Percentiles rank a stretch among this genome's conserved stretches.
Conservation (phyloP, 2,888 invertebrate species). For the Aricia artaxerxes region DNA sequence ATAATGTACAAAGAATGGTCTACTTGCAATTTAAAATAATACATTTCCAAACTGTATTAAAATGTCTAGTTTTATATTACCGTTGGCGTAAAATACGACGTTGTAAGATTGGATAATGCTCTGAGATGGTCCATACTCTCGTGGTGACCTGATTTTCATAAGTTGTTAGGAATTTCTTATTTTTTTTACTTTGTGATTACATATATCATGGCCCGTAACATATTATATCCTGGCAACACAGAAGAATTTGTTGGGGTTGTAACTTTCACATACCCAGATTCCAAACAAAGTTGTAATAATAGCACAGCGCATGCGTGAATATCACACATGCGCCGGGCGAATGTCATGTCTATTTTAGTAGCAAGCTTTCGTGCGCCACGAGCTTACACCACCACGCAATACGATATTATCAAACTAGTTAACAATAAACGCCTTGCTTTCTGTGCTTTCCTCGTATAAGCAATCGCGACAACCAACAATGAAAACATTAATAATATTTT, state of each 20-base stretch:
- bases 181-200: not conserved
- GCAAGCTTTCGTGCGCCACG: constrained; percentile 52
- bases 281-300: constrained; percentile 29
- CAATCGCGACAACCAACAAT: constrained; percentile 36
- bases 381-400: constrained; percentile 47
- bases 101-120: not conserved
- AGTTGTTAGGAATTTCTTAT: too few species aligned
- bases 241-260: not conserved
- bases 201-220: not conserved
- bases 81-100: not conserved
- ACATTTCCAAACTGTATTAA: not conserved
- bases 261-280: constrained; percentile 26
- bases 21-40: not conserved
- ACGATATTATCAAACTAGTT: constrained; percentile 41
- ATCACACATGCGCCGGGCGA: constrained; percentile 58
- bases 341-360: constrained; percentile 76
- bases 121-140: not conserved
- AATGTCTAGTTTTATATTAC: not conserved
- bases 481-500: constrained; percentile 35
- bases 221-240: not conserved
- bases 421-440: constrained; percentile 37
- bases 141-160: not conserved
- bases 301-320: constrained; percentile 58
- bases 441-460: constrained; percentile 45
- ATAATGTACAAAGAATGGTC: not conserved